Base-by-base conservation (phyloP, 1,140 invertebrate species). In the Lepidostoma basale region DNA sequence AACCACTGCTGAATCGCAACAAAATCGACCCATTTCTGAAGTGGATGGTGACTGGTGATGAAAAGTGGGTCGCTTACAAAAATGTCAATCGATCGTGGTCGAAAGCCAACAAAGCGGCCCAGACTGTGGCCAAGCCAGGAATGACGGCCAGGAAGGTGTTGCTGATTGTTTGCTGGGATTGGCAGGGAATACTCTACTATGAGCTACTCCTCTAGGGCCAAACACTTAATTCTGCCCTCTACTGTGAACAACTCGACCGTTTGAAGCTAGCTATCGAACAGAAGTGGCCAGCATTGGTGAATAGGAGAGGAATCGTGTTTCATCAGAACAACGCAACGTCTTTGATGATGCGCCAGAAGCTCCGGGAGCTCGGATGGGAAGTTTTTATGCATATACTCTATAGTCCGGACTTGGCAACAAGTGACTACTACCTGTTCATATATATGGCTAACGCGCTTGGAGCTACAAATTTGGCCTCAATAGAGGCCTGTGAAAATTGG, bases 1-100 rank as follows among this genome's bases (percentile, higher is more conserved):
- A 45, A 45, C 20, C 42, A 18, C 18, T 45, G 42, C 42, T 45
- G 42, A 45, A 3, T 45, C 42, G 42, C 42, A 45, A 45, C 42
- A 45, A 45, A 45, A 45, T 45, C 42, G 42, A 45, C 42, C 42
- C 42, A 45, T 45, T 45, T 45, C 42, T 45, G 42, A 45, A 45
- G 42, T 16, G 42, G 42, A 45, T 45, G 3, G 42, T 18, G 42
- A 45, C 18, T 45, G 14, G 3, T 45, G 14, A 45, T 45, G 42
- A 45, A 45, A 45, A 45, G n/a, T n/a, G n/a, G n/a, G n/a, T n/a
- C n/a, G n/a, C n/a, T n/a, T n/a, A n/a, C n/a, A n/a, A n/a, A n/a
- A n/a, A n/a, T n/a, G n/a, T n/a, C n/a, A n/a, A n/a, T n/a, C n/a
- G 30, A 33, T 33, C 30, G 30, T 33, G 30, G 30, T 33, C 30